Evolutionary conservation across 2,797 vertebrate species (phyloP), one percentile per base, ranked within the genome.

Genomic region (Poeciliopsis paucimaculata): DNA sequence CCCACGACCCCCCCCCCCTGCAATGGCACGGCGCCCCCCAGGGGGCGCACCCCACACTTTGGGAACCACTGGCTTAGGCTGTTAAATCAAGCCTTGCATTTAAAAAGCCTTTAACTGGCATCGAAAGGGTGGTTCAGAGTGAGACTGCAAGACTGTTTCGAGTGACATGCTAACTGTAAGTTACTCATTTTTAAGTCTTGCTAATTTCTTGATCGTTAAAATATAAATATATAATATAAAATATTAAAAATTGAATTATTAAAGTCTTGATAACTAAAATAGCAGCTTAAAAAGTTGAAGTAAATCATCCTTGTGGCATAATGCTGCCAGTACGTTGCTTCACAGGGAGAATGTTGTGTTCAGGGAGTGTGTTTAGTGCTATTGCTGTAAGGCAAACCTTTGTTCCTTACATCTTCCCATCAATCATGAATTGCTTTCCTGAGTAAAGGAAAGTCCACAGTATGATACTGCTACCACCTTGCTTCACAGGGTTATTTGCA

Each of bases 1-100:
- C 36, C 36, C 36, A 4, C 36, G 36, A n/a, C n/a, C n/a, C n/a
- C n/a, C 36, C 36, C 36, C 36, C 36, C 36, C 36, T 36, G 36
- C 36, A 36, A 36, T 36, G 36, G 34, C 34, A 36, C 34, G 34
- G 34, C 34, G 34, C 34, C 34, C 34, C 34, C 41, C 41, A 10
- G 9, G 41, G 41, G 9, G 41, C 9, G 41, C 41, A 2, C 41
- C 9, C 41, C 41, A 43, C 9, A 43, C 41, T 43, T 43, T 10
- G 41, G 41, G 41, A 43, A 10, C 41, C 9, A 10, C 9, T 43
- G 41, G 12, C 77, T 84, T 70, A 79, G 81, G 71, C 66, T 45
- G 31, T 70, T 87, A 43, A 70, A 43, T 43, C 5, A 71, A 45
- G 41, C 20, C 41, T 8, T 45, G 68, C 23, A 15, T 71, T 71